Evolutionary conservation across 2,113 vertebrate genomes (phyloP).

Genomic region (Oryzias melastigma): DNA sequence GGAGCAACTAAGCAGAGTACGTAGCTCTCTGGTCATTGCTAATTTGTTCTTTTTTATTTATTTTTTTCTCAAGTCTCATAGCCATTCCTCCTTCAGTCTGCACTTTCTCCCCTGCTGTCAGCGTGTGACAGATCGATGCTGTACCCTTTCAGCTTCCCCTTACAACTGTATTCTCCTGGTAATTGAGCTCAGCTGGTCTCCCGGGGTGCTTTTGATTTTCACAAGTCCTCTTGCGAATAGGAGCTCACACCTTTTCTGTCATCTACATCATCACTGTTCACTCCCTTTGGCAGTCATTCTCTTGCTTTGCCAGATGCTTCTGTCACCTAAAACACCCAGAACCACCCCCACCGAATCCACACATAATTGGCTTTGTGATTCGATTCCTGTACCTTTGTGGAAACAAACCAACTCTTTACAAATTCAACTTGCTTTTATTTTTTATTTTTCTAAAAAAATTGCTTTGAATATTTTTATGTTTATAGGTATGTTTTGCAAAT

Average conservation of each 20-base stretch:
- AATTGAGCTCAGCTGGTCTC: constrained; percentile 75
- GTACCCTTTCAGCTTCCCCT: constrained; percentile 67
- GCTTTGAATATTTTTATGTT: too few species aligned
- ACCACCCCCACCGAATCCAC: constrained; percentile 2
- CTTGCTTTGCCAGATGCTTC: constrained; percentile 6
- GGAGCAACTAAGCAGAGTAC: too few species aligned
- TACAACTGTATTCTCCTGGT: constrained; percentile 72
- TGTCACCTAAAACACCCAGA: constrained; percentile 42
- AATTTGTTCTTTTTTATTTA: constrained; percentile 36
- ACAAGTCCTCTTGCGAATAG: constrained; percentile 29
- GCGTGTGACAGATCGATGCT: constrained; percentile 69
- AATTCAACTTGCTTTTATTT: too few species aligned
- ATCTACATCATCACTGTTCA: constrained; percentile 40
- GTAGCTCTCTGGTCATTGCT: constrained; percentile 2
- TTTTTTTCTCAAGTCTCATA: constrained; percentile 30
- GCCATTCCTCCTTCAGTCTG: constrained; percentile 18
- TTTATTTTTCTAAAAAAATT: too few species aligned
- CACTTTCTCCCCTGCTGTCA: constrained; percentile 45
- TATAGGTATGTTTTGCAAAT: too few species aligned
- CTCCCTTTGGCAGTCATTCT: constrained; percentile 17
- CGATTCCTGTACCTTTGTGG: too few species aligned
- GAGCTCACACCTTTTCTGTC: constrained; percentile 43
- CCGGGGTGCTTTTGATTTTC: constrained; percentile 63
- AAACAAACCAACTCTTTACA: too few species aligned
- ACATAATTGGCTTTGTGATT: constrained; percentile 46